A percentile compares a stretch with the other conserved stretches of the same genome.
These are phyloP conservation scores for Scomber colias DNA, from an alignment of 2,113 vertebrate genomes.

Conservation along the genomic window DNA sequence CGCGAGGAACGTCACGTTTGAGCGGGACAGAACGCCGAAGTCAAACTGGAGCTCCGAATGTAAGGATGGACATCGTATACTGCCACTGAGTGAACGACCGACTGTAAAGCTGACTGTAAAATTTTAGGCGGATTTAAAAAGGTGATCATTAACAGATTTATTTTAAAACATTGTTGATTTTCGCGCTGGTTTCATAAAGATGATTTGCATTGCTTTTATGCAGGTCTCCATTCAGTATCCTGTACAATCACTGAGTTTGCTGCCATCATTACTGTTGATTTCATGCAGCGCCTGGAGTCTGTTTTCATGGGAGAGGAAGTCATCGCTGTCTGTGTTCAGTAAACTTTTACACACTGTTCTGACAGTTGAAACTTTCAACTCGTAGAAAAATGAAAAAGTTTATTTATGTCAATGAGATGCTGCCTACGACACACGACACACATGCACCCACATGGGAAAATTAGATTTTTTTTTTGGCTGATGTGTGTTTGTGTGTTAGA, in stretches of 20 bases:
- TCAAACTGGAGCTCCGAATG: conserved; percentile 51
- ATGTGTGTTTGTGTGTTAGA: neutral
- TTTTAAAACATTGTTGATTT: conserved; percentile 36
- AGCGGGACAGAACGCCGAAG: neutral
- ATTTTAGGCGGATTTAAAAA: conserved; percentile 28
- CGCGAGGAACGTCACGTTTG: accelerated
- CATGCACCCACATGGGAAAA: neutral
- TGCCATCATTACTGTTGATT: conserved; percentile 4
- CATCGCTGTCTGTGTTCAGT: neutral
- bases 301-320: neutral
- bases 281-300: conserved; percentile 1
- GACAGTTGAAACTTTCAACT: neutral
- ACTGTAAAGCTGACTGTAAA: conserved; percentile 57
- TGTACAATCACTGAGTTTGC: conserved; percentile 28
- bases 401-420: conserved; percentile 17
- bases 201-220: conserved; percentile 4
- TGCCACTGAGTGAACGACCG: conserved; percentile 39
- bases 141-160: conserved; percentile 11
- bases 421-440: conserved; percentile 11
- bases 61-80: conserved; percentile 43
- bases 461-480: neutral
- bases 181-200: conserved; percentile 13
- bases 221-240: conserved; percentile 10
- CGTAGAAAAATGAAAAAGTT: conserved; percentile 2
- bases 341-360: neutral